Percentiles rank a stretch among this genome's conserved stretches.
phyloP scores from a whole-genome alignment of 2,797 vertebrate genomes.

The Myotis findleyi region DNA sequence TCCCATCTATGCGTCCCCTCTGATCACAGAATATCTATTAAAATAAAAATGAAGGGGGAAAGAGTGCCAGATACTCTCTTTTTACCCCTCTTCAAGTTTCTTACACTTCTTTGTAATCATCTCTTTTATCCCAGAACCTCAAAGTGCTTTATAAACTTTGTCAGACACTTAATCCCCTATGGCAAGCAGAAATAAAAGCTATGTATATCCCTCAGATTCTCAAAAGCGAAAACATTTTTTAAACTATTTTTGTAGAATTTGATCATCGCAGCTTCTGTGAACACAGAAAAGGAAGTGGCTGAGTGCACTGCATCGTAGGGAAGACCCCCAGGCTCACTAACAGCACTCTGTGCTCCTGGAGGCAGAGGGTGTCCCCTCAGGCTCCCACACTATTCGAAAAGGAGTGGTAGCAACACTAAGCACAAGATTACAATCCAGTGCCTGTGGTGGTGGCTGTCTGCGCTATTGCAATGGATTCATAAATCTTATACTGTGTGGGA shows the following conservation, averaged over 20 bases:
- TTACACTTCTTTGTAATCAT: slow-evolving; percentile 18
- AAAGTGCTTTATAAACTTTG: slow-evolving; percentile 63
- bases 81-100: neutral
- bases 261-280: slow-evolving; percentile 40
- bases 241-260: slow-evolving; percentile 72
- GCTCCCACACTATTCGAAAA: slow-evolving; percentile 64
- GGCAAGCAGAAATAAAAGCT: slow-evolving; percentile 59
- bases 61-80: neutral
- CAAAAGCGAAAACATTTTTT: slow-evolving; percentile 69
- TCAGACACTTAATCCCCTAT: slow-evolving; percentile 38
- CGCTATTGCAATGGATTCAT: slow-evolving; percentile 2
- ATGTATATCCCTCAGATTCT: slow-evolving; percentile 41
- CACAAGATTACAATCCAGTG: slow-evolving; percentile 32
- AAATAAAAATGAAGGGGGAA: neutral
- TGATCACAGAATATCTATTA: neutral
- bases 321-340: slow-evolving; percentile 35
- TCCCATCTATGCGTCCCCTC: neutral
- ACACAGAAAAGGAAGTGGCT: slow-evolving; percentile 38
- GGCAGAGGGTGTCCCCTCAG: slow-evolving; percentile 64
- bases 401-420: slow-evolving; percentile 42
- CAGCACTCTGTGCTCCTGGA: slow-evolving; percentile 58
- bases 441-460: neutral
- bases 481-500: neutral
- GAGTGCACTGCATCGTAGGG: neutral
- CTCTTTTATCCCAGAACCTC: slow-evolving; percentile 44